Base-by-base conservation (phyloP, 2,888 invertebrate genomes). In the Aethes cnicana region DNA sequence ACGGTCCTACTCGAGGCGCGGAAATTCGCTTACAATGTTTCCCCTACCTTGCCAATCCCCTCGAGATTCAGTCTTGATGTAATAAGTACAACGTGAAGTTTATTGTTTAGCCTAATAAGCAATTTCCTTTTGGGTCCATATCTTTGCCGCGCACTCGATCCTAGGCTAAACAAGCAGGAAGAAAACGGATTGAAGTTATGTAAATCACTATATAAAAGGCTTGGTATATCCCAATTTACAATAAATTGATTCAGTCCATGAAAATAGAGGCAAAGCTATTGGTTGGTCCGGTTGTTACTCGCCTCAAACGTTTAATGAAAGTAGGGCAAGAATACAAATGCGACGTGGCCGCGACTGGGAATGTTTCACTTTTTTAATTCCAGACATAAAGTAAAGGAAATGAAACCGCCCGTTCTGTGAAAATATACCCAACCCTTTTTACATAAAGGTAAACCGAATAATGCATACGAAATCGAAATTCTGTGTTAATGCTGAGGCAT, bases 1-100 rank as follows among this genome's bases (percentile, higher is more conserved):
- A 46, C 39, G 44, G 14, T 14, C 44, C 32, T 20, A 52, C 39
- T 52, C 39, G 37, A 30, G 30, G 30, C 36, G 39, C 30, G 43
- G 23, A 43, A 50, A 50, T 50, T 50, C 43, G 30, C 43, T 50
- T 30, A 43, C 36, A 44, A 37, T 50, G 50, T 50, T 50, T 48
- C 23, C 23, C 50, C 44, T 37, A 44, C 50, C 50, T 50, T 25
- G 25, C 30, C 36, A 36, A 23, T 50, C 36, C 25, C 30, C 30
- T 37, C 17, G 44, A 44, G 30, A 23, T 18, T 43, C 23, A 30
- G n/a, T n/a, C n/a, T n/a, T n/a, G n/a, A n/a, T n/a, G n/a, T n/a
- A n/a, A n/a, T n/a, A n/a, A n/a, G n/a, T n/a, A n/a, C n/a, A n/a
- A n/a, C n/a, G n/a, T n/a, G n/a, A n/a, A n/a, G n/a, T n/a, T n/a